A percentile compares a stretch with the other conserved stretches of the same genome.
phyloP scores from a whole-genome alignment of 64 coral and sea anemone genomes.

The Platygyra sinensis region DNA sequence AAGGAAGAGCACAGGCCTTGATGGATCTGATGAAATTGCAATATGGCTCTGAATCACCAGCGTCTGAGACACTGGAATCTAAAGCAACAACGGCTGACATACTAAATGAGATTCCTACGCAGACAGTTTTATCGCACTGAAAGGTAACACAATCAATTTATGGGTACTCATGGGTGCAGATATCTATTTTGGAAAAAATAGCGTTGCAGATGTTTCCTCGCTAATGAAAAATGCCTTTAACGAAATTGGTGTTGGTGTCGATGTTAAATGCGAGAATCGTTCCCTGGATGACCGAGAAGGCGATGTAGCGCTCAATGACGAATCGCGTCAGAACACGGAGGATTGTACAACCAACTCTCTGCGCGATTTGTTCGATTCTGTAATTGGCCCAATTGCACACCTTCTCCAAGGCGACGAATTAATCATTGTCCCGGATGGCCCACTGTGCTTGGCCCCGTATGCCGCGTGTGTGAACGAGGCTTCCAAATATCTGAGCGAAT shows the following conservation, averaged over 20 bases:
- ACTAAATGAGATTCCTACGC: neutral
- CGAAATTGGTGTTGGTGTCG: neutral
- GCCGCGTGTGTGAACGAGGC: neutral
- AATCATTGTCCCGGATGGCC: neutral
- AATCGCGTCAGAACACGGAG: neutral
- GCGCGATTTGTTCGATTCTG: neutral
- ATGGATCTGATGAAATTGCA: neutral
- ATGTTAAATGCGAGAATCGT: neutral
- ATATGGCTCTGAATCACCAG: neutral
- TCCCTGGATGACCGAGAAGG: neutral
- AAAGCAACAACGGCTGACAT: neutral
- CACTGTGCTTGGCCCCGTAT: neutral
- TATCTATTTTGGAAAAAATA: neutral
- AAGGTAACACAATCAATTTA: neutral
- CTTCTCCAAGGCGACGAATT: neutral
- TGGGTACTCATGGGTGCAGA: neutral
- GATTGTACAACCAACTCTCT: neutral
- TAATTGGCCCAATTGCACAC: neutral
- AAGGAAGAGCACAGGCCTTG: constrained; percentile 5
- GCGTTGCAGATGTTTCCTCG: neutral
- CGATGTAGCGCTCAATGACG: neutral
- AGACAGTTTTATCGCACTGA: neutral
- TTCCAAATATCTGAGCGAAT: neutral
- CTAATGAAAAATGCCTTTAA: neutral
- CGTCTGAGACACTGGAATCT: neutral